Percentiles rank a stretch among this genome's conserved stretches.
These are phyloP conservation scores for Microdon myrmicae DNA, from an alignment of 2,888 invertebrate genomes.

Conservation along the genomic window DNA sequence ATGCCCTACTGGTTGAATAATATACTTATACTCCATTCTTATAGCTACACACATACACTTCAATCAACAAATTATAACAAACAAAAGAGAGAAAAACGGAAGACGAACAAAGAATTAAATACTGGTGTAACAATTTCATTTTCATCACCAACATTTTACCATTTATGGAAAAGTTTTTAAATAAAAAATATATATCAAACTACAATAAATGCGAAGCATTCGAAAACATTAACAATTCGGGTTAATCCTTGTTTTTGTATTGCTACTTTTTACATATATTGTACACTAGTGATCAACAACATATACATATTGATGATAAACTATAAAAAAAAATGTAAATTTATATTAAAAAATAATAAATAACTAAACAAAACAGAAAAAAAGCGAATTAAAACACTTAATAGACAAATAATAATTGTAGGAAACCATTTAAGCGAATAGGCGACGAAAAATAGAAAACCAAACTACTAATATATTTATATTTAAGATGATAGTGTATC, in stretches of 20 bases:
- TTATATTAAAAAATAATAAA: too few relatives aligned
- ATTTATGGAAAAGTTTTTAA: too few relatives aligned
- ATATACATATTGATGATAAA: slow-evolving; percentile 21
- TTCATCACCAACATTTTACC: too few relatives aligned
- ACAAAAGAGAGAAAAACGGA: too few relatives aligned
- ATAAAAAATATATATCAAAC: slow-evolving; percentile 14
- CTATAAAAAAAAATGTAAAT: too few relatives aligned
- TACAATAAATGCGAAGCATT: slow-evolving; percentile 24
- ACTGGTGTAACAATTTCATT: too few relatives aligned
- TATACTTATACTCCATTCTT: too few relatives aligned
- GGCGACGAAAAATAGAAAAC: slow-evolving; percentile 2
- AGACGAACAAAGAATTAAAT: too few relatives aligned
- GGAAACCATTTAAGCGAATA: slow-evolving; percentile 8
- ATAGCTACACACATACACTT: too few relatives aligned
- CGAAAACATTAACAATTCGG: slow-evolving; percentile 13
- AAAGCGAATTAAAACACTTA: slow-evolving; percentile 7
- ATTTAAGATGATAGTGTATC: slow-evolving; percentile 2
- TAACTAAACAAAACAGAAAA: slow-evolving; percentile 13
- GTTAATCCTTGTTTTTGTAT: slow-evolving; percentile 29
- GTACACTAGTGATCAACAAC: slow-evolving; percentile 14
- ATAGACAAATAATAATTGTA: slow-evolving; percentile 35
- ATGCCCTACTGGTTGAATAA: too few relatives aligned
- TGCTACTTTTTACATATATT: slow-evolving; percentile 21
- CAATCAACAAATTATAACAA: too few relatives aligned
- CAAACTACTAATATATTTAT: slow-evolving; percentile 1